Evolutionary conservation across 2,888 invertebrate species (phyloP).

Genomic region (Thera britannica): DNA sequence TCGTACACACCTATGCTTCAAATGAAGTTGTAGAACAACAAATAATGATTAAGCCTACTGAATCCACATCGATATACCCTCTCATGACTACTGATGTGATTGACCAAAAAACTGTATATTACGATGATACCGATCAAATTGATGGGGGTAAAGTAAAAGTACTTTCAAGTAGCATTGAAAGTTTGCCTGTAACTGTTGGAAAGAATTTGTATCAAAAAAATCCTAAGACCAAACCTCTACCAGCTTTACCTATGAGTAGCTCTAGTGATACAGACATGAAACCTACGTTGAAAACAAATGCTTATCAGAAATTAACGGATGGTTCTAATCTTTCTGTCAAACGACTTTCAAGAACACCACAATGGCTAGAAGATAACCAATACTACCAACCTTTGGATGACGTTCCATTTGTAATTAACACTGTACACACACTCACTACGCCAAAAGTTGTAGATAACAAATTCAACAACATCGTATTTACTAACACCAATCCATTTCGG

Average conservation of each 20-base stretch:
- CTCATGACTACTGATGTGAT: conserved; percentile 43
- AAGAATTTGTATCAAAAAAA: conserved; percentile 68
- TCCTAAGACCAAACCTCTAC: conserved; percentile 60
- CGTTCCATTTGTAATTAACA: conserved; percentile 71
- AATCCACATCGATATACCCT: conserved; percentile 34
- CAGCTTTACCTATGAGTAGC: conserved; percentile 60
- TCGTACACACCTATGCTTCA: conserved; percentile 13
- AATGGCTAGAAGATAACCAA: conserved; percentile 70
- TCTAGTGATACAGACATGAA: conserved; percentile 55
- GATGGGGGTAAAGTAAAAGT: conserved; percentile 44
- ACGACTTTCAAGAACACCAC: conserved; percentile 66
- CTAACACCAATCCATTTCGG: conserved; percentile 50
- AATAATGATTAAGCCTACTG: conserved; percentile 39
- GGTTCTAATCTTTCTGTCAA: conserved; percentile 50
- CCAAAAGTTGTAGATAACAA: conserved; percentile 40
- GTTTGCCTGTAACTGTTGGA: conserved; percentile 45
- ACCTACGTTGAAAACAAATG: conserved; percentile 47
- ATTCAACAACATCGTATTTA: conserved; percentile 38
- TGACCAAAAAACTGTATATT: conserved; percentile 65
- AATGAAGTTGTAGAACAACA: conserved; percentile 31
- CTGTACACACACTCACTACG: conserved; percentile 51
- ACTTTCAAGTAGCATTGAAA: conserved; percentile 37
- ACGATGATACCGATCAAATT: conserved; percentile 74
- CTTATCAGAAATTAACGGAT: conserved; percentile 44
- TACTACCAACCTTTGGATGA: conserved; percentile 75